These are phyloP conservation scores for Dendrolimus pini DNA, from an alignment of 2,888 invertebrate genomes.

Conservation along the genomic window DNA sequence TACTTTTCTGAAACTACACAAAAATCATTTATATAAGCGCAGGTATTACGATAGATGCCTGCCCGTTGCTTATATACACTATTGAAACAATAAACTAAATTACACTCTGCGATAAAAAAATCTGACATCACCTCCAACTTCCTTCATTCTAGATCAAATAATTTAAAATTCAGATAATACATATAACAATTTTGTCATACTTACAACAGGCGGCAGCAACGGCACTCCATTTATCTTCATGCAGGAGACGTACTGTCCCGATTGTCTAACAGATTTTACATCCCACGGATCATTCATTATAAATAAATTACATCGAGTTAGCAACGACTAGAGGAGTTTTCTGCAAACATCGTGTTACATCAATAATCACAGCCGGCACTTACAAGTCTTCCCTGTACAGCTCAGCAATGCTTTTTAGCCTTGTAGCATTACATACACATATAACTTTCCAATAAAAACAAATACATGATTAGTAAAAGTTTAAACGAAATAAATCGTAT, in stretches of 20 bases:
- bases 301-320: conserved; percentile 17
- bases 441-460: not conserved
- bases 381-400: not conserved
- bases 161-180: too few species aligned
- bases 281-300: conserved; percentile 70
- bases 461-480: not conserved
- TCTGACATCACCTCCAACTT: too few species aligned
- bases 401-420: not conserved
- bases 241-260: conserved; percentile 78
- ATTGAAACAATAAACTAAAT: too few species aligned
- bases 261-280: conserved; percentile 58
- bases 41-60: too few species aligned
- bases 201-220: conserved; percentile 86
- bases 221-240: conserved; percentile 85
- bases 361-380: conserved; percentile 11
- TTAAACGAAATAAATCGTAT: conserved; percentile 28
- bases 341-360: conserved; percentile 6
- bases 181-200: conserved; percentile 24
- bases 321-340: not conserved
- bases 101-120: too few species aligned
- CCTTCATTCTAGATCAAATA: too few species aligned
- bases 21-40: too few species aligned
- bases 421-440: conserved; percentile 4
- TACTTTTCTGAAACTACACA: too few species aligned
- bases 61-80: too few species aligned